A percentile compares a stretch with the other conserved stretches of the same genome.
phyloP scores from a whole-genome alignment of 2,888 invertebrate genomes.

The Phorcus lineatus region DNA sequence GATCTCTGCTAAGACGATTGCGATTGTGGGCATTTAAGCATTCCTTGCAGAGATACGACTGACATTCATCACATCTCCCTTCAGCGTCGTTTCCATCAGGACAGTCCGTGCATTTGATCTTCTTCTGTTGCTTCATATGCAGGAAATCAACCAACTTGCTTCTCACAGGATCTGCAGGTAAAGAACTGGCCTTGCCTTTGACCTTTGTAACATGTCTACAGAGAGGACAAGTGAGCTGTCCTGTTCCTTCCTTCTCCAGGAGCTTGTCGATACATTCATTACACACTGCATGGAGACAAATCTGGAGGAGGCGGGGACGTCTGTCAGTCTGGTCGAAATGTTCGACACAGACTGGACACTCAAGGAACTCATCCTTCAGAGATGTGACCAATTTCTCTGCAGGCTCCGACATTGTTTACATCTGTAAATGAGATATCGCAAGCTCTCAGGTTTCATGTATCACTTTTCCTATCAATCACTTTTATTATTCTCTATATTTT shows the following conservation, averaged over 20 bases:
- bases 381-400: background rate
- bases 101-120: background rate
- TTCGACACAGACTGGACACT: conserved; percentile 10
- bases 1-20: background rate
- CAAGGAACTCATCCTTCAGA: background rate
- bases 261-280: background rate
- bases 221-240: background rate
- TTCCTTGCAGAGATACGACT: background rate
- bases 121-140: background rate
- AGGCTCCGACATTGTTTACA: background rate
- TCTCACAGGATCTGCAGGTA: conserved; percentile 2
- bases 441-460: too few relatives aligned
- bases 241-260: background rate
- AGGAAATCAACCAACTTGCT: background rate
- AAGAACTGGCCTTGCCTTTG: background rate
- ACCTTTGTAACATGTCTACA: background rate
- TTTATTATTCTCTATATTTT: too few relatives aligned
- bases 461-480: too few relatives aligned
- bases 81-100: background rate
- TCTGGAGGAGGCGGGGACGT: background rate
- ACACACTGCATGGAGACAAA: background rate
- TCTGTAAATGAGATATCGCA: too few relatives aligned
- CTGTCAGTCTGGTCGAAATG: conserved; percentile 12
- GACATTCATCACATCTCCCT: background rate
- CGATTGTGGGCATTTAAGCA: background rate